Base-by-base conservation (phyloP, 2,888 invertebrate genomes). In the Ornithoptera priamus region DNA sequence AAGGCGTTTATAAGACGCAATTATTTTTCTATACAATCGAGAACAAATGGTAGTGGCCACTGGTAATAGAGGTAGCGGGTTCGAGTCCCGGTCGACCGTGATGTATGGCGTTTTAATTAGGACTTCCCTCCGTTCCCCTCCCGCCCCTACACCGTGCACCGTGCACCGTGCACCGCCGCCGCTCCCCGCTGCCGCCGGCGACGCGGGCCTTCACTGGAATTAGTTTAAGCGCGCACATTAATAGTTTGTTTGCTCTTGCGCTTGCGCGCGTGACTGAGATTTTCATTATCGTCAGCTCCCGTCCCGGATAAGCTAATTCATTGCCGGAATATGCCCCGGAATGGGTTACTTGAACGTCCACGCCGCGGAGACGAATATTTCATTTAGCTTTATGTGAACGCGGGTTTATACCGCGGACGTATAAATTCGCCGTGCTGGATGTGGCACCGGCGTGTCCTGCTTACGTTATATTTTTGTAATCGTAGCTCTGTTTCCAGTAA, bases 101-200 rank as follows among this genome's bases (percentile, higher is more conserved):
- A 91, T 89, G 86, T 87, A 92, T 86, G 85, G 85, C 77, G 85
- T 87, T 92, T 92, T 91, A 92, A 92, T 92, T 88, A 89, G 88
- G 84, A 87, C 86, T 89, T 91, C 90, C 91, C 79, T 78, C 74
- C 74, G 75, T 70, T 73, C 74, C 73, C 67, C 74, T 69, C 75
- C 0, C 46, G 0, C 46, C 46, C 46, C 22, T 22, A 1, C 22
- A 22, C 22, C 22, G 22, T 22, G 22, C 22, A 22, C 22, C 22
- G 22, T 22, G 22, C 22, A 22, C 22, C 22, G 22, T 22, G 22
- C 22, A 22, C 22, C 22, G 22, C 12, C 42, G 8, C 12, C 42
- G 2, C 42, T 1, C 22, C 1, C 12, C 42, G 8, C 12, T 10
- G 2, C 42, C 42, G 42, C 42, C 42, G 12, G 46, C 46, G 75